Base-by-base conservation (phyloP, 2,797 vertebrate species). In the Aphelocoma californica region DNA sequence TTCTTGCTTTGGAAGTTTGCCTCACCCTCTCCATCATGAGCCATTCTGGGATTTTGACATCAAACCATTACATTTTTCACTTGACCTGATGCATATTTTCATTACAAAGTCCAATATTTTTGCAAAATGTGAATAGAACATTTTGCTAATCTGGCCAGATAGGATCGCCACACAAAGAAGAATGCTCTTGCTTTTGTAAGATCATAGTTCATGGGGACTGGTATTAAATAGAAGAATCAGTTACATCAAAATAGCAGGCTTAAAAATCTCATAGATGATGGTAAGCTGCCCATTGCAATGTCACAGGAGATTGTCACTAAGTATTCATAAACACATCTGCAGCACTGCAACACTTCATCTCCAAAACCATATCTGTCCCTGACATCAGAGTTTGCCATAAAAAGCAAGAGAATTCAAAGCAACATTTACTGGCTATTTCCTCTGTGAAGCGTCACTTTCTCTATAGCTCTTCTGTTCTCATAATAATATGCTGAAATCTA, bases 401-500 rank as follows among this genome's bases (percentile, higher is more conserved):
- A 96, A 93, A 96, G 78, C 67, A 61, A 88, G 48, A 38, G 71
- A 82, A 95, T 93, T 95, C 79, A 93, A 92, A 95, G 74, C 90
- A 75, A 36, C 40, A 28, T 90, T 95, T 94, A 93, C 67, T 77
- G 92, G 83, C 88, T 95, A 51, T 86, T 94, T 96, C 90, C 92
- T 96, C 86, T 82, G 38, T 40, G 42, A 86, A 81, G 74, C 86
- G 88, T 87, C 70, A 42, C 72, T 95, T 92, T 94, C 81, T 87
- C 69, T 93, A 56, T 47, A 92, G 90, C 81, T 88, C 50, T 92
- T 96, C 90, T 93, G 64, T 94, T 93, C 92, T 85, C 66, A 23
- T 90, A 93, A 96, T 95, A 82, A 72, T 77, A 96, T 89, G 83
- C 74, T 89, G 81, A 94, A 94, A 94, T 87, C 60, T 74, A 92